Percentiles rank a stretch among this genome's conserved stretches.
phyloP scores from a whole-genome alignment of 2,888 invertebrate species.

The Pollenia griseotomentosa region DNA sequence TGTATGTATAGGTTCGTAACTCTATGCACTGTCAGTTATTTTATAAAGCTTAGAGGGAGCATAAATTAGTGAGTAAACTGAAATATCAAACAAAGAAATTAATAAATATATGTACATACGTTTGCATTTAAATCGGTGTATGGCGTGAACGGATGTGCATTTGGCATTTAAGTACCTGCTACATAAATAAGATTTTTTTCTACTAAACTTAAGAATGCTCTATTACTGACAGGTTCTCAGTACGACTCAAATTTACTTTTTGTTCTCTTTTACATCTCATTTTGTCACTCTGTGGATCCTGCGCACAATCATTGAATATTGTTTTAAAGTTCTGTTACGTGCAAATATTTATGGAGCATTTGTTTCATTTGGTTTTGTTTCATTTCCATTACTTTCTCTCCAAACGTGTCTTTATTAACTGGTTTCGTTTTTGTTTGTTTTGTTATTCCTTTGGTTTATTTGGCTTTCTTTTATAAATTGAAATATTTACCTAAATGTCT shows the following conservation, averaged over 20 bases:
- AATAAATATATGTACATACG: background rate
- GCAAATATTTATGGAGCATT: conserved; percentile 9
- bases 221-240: conserved; percentile 36
- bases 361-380: conserved; percentile 43
- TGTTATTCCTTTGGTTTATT: conserved; percentile 27
- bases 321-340: conserved; percentile 14
- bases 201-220: conserved; percentile 2
- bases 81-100: background rate
- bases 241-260: background rate
- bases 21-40: too few relatives aligned
- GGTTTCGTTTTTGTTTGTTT: conserved; percentile 34
- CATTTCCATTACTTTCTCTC: conserved; percentile 69
- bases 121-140: background rate
- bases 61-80: too few relatives aligned
- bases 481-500: conserved; percentile 60
- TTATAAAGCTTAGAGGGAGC: too few relatives aligned
- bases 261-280: background rate
- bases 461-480: conserved; percentile 55
- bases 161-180: conserved; percentile 3
- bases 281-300: background rate
- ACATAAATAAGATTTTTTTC: background rate
- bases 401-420: conserved; percentile 66
- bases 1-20: too few relatives aligned
- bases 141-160: background rate
- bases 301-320: conserved; percentile 39